Evolutionary conservation across 2,888 invertebrate species (phyloP).

Genomic region (Loripinus fragilis): DNA sequence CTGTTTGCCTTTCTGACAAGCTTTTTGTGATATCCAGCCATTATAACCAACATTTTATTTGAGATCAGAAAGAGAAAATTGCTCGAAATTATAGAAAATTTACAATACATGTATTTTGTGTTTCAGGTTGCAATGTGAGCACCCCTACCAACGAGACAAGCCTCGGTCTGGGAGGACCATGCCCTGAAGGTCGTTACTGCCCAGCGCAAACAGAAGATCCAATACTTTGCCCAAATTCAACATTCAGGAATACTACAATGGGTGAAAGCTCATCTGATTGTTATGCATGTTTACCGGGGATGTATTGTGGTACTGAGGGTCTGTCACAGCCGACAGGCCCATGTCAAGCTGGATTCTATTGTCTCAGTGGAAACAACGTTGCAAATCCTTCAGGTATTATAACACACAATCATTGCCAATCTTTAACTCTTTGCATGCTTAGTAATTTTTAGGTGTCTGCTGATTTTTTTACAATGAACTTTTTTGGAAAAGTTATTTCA

Average conservation of each 20-base stretch:
- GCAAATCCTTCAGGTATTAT: constrained; percentile 77
- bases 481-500: no score
- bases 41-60: no score
- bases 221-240: constrained; percentile 76
- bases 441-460: no score
- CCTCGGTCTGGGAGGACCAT: constrained; percentile 78
- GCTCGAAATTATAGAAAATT: no score
- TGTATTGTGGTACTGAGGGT: constrained; percentile 77
- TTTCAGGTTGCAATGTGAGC: constrained; percentile 77
- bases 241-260: constrained; percentile 72
- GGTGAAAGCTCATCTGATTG: constrained; percentile 71
- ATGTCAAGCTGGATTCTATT: constrained; percentile 79
- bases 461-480: no score
- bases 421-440: no score
- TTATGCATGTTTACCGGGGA: constrained; percentile 74
- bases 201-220: constrained; percentile 79
- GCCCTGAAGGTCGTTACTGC: constrained; percentile 81
- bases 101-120: no score
- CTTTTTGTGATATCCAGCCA: no score
- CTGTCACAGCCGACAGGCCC: constrained; percentile 75
- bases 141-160: constrained; percentile 75
- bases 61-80: no score
- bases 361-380: constrained; percentile 74
- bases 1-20: no score
- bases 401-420: no score